Percentiles rank a stretch among this genome's conserved stretches.
Conservation (phyloP, 2,888 invertebrate genomes). For the Malthinus seriepunctatus region DNA sequence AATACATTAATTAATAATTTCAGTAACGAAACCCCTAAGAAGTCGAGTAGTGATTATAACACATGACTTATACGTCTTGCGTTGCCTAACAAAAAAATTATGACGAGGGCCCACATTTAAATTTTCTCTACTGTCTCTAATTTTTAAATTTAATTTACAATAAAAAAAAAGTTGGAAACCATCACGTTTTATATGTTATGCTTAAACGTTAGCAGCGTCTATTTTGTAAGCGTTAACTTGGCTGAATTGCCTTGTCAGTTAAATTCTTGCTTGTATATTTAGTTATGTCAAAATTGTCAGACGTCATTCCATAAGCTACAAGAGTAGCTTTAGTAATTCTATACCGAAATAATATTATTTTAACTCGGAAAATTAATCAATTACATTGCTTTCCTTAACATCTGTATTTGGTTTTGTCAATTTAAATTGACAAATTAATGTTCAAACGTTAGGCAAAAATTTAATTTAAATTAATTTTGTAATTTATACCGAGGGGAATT, state of each 20-base stretch:
- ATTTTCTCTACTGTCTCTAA: too few relatives aligned
- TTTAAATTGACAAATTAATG: slow-evolving; percentile 1
- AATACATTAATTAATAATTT: too few relatives aligned
- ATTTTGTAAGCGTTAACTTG: slow-evolving; percentile 4
- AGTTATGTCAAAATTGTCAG: slow-evolving; percentile 29
- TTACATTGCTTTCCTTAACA: slow-evolving; percentile 15
- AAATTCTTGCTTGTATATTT: slow-evolving; percentile 19
- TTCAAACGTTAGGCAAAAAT: too few relatives aligned
- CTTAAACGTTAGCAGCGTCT: background rate
- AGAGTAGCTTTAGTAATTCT: slow-evolving; percentile 31
- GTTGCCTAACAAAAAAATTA: too few relatives aligned
- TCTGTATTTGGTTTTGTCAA: slow-evolving; percentile 7
- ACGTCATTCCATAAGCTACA: slow-evolving; percentile 29
- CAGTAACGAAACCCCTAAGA: too few relatives aligned
- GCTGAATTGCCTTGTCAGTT: slow-evolving; percentile 18
- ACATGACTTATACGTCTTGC: too few relatives aligned
- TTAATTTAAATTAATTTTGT: background rate
- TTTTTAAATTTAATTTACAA: too few relatives aligned
- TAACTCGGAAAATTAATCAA: slow-evolving; percentile 27
- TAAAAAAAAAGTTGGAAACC: too few relatives aligned
- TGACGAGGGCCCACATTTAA: too few relatives aligned
- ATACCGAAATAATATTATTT: slow-evolving; percentile 34
- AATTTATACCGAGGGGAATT: background rate
- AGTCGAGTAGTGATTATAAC: too few relatives aligned
- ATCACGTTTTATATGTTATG: too few relatives aligned